These are phyloP conservation scores for Halocaridina rubra DNA, from an alignment of 2,888 invertebrate genomes.

Conservation along the genomic window DNA sequence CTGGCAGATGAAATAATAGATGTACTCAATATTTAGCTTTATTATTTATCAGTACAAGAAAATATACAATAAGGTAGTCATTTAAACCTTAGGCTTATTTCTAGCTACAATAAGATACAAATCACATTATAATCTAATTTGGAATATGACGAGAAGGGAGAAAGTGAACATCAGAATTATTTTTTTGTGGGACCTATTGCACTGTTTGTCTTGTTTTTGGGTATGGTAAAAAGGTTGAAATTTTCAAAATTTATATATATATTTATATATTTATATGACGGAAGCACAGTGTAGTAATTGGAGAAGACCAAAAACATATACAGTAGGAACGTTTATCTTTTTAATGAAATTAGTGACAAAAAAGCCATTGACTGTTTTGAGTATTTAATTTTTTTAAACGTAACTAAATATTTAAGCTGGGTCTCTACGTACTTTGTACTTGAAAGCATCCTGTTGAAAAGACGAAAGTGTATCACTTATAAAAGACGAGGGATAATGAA, in stretches of 20 bases:
- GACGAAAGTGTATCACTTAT: slow-evolving; percentile 57
- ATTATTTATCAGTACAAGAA: slow-evolving; percentile 64
- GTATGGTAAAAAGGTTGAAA: neutral
- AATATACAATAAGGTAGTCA: slow-evolving; percentile 64
- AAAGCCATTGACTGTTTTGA: slow-evolving; percentile 46
- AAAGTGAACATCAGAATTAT: slow-evolving; percentile 12
- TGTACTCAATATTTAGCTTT: slow-evolving; percentile 43
- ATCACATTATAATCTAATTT: slow-evolving; percentile 59
- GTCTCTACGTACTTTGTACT: slow-evolving; percentile 53
- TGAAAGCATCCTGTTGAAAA: slow-evolving; percentile 55
- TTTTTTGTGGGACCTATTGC: slow-evolving; percentile 45
- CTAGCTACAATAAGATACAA: slow-evolving; percentile 60
- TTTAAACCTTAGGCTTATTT: slow-evolving; percentile 63
- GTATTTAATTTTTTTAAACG: slow-evolving; percentile 4
- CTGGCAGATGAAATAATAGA: slow-evolving; percentile 30
- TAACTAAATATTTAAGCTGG: slow-evolving; percentile 39
- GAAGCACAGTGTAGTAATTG: slow-evolving; percentile 54
- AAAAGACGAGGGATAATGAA: slow-evolving; percentile 50
- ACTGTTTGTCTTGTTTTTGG: slow-evolving; percentile 40
- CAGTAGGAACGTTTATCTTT: slow-evolving; percentile 57
- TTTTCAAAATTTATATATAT: neutral
- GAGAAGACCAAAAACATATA: slow-evolving; percentile 47
- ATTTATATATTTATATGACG: slow-evolving; percentile 50
- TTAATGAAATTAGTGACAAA: slow-evolving; percentile 54
- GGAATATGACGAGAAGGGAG: slow-evolving; percentile 59